Evolutionary conservation across 2,113 vertebrate genomes (phyloP).

Genomic region (Clarias magur): DNA sequence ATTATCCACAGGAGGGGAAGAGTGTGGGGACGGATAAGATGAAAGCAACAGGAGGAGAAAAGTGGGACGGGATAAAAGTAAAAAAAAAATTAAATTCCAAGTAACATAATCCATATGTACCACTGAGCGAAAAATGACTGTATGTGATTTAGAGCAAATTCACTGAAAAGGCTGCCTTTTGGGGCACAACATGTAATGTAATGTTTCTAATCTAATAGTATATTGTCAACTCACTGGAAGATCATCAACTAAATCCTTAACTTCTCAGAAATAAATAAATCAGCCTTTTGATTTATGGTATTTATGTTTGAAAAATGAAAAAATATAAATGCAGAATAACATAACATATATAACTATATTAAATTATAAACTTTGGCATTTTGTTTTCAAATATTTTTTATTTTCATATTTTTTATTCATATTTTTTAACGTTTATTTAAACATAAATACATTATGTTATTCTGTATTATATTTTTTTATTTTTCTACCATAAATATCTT

Average conservation of each 20-base stretch:
- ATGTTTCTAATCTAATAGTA: background rate
- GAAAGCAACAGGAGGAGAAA: background rate
- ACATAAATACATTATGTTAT: background rate
- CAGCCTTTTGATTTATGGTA: background rate
- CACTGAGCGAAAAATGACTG: background rate
- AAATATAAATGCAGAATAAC: too few relatives aligned
- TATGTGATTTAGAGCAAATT: background rate
- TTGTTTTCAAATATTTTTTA: too few relatives aligned
- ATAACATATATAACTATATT: too few relatives aligned
- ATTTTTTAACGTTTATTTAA: too few relatives aligned
- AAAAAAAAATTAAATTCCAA: background rate
- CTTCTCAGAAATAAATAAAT: background rate
- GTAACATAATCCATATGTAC: background rate
- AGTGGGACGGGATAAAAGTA: background rate
- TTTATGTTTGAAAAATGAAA: too few relatives aligned
- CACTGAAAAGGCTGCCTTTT: background rate
- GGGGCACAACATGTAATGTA: background rate
- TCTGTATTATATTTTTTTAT: background rate
- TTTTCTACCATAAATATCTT: background rate
- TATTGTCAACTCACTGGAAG: background rate
- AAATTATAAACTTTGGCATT: too few relatives aligned
- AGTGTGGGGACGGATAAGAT: conserved; percentile 6
- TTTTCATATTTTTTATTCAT: too few relatives aligned
- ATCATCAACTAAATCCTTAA: background rate
- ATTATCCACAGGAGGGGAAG: conserved; percentile 3